Evolutionary conservation across 1,140 invertebrate species (phyloP), one percentile per base, ranked within the genome.

Genomic region (Brachionus sp.): DNA sequence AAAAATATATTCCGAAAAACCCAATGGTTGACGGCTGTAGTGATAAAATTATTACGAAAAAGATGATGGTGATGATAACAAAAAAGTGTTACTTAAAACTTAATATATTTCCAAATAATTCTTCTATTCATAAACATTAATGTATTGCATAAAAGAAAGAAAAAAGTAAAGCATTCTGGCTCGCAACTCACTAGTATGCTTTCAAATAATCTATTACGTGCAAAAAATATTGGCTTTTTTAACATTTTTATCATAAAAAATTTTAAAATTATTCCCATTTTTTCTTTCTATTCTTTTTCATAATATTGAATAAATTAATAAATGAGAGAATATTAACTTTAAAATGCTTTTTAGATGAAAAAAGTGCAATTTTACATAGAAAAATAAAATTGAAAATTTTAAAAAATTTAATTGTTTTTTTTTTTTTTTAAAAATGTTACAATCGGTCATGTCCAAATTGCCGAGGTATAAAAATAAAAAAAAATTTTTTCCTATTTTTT

Each of bases 191-290:
- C 33, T 39, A 37, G 16, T 33, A 66, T 66, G 25, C 64, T 33
- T 33, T 66, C 64, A 13, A 66, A 66, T 10, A 70, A 39, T 70
- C 66, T 70, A 70, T 70, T 70, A 70, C 66, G 66, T 70, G 66
- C 66, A 70, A 70, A 39, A 70, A 70, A 70, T 70, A 70, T 70
- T 70, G 66, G 66, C 33, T 70, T 70, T 70, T 70, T 39, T 70
- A 16, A 33, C 25, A 66, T 66, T 66, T 66, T 66, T 66, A 66
- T 66, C 64, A 66, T 66, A 66, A 66, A 66, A 66, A 70, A 37
- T 70, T 70, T 70, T 57, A 57, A 57, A 57, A 19, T 57, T 57
- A 57, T 57, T 39, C 37, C 66, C 35, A 19, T 70, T 39, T 70
- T 39, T 16, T 23, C n/a, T 70, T 70, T 12, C 23, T 7, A 7